Evolutionary conservation across 92 coral and sea anemone genomes (phyloP).

Genomic region (Heliopora coerulea): DNA sequence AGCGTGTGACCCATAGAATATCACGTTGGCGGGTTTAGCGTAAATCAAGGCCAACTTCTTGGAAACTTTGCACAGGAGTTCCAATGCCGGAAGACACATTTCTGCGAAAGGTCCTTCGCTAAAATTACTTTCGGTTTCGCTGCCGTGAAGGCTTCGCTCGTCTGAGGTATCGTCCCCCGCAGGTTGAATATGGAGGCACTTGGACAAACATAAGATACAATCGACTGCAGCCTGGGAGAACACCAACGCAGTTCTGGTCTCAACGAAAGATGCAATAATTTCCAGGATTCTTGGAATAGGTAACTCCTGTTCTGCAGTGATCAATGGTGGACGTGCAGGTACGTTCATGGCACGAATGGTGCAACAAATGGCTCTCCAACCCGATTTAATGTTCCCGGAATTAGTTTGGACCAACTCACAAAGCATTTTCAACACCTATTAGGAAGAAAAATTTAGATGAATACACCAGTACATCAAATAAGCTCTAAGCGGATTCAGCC

Average conservation of each 20-base stretch:
- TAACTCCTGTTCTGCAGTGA: conserved; percentile 57
- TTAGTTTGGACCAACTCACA: conserved; percentile 75
- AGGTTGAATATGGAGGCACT: conserved; percentile 70
- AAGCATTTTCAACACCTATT: conserved; percentile 67
- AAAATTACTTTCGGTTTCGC: conserved; percentile 57
- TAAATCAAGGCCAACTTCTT: conserved; percentile 91
- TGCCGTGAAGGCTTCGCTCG: conserved; percentile 71
- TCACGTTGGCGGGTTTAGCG: conserved; percentile 93
- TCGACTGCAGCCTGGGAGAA: conserved; percentile 91
- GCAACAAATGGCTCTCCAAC: conserved; percentile 88
- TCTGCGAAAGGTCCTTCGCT: conserved; percentile 54
- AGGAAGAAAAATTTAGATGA: too few species aligned
- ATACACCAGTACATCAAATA: too few species aligned
- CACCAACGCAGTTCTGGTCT: conserved; percentile 88
- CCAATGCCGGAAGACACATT: conserved; percentile 92
- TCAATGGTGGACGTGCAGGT: conserved; percentile 47
- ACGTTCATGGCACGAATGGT: conserved; percentile 68
- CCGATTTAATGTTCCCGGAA: conserved; percentile 83
- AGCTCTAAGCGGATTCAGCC: too few species aligned
- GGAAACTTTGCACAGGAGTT: conserved; percentile 76
- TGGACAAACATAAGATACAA: conserved; percentile 84
- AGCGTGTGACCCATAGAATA: conserved; percentile 91
- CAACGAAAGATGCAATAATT: conserved; percentile 75
- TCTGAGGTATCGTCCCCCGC: conserved; percentile 76
- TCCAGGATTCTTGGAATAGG: conserved; percentile 74